Base-by-base conservation (phyloP, 2,797 vertebrate genomes). In the Hydrocynus forskahlii region DNA sequence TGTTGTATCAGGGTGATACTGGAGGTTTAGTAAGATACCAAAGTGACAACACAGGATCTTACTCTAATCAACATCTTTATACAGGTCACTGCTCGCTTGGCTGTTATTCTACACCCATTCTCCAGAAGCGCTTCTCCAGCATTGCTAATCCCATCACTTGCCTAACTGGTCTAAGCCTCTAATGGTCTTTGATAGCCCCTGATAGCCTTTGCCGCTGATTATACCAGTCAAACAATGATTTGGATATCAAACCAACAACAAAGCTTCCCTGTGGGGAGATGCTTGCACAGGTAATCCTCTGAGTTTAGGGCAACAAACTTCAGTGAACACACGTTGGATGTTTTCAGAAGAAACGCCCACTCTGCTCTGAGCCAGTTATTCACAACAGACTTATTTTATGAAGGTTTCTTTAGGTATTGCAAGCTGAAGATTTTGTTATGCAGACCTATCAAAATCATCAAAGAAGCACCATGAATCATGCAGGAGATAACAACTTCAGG, bases 401-500 rank as follows among this genome's bases (percentile, higher is more conserved):
- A 13, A 69, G 55, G 29, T 54, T 45, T 16, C 13, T n/a, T 21
- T 43, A 0, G 5, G 14, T 54, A 66, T 13, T 19, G 29, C 54
- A 83, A 48, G 3, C 2, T 21, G 10, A 64, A 17, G 0, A 64
- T 23, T n/a, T 21, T 55, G 57, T 77, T 54, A 68, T 48, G 25
- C 75, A 57, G 16, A 80, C 13, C 9, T 29, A 59, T 76, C 25
- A 38, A 52, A 80, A 76, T 71, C 54, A 71, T 23, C 25, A 1
- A n/a, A 13, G 8, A 8, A 16, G 40, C 57, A 50, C 8, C 1
- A 40, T 50, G 10, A 76, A 7, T 29, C 5, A 7, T 66, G 55
- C 60, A 23, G 79, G 67, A 77, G 25, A 72, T 52, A 8, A 6
- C 45, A 5, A 63, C 77, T 68, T 14, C 16, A 79, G 72, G 70